Percentiles rank a stretch among this genome's conserved stretches.
phyloP scores from a whole-genome alignment of 2,113 vertebrate genomes.

The Chlorodrepanis virens region DNA sequence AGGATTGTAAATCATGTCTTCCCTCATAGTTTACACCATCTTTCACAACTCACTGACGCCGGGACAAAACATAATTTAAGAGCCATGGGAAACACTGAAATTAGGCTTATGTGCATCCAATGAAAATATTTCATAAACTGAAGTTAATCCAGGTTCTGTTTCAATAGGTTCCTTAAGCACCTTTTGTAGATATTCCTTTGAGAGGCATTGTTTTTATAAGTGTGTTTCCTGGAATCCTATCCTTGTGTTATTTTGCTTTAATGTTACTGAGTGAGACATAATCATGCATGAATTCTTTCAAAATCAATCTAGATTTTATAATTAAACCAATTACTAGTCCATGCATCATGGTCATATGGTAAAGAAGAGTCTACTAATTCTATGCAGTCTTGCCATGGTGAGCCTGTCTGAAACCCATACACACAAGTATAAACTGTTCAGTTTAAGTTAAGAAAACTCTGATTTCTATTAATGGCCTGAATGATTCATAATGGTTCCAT shows the following conservation, averaged over 20 bases:
- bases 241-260: conserved; percentile 38
- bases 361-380: neutral
- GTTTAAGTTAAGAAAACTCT: neutral
- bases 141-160: conserved; percentile 21
- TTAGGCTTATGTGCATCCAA: neutral
- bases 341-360: neutral
- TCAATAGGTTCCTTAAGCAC: neutral
- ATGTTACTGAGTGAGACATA: neutral
- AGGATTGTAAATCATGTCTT: conserved; percentile 20
- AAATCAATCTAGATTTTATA: conserved; percentile 20
- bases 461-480: neutral
- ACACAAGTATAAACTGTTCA: neutral
- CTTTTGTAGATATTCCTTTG: neutral
- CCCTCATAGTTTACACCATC: neutral
- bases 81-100: neutral
- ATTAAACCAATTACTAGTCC: conserved; percentile 22
- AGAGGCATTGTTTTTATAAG: neutral
- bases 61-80: conserved; percentile 22
- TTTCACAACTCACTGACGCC: neutral
- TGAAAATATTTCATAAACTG: conserved; percentile 38
- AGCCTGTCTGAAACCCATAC: neutral
- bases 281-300: conserved; percentile 22
- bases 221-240: neutral
- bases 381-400: neutral
- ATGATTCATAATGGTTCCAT: neutral